Percentiles rank a stretch among this genome's conserved stretches.
Evolutionary conservation across 2,113 vertebrate genomes (phyloP).

Genomic region (Ceuthmochares aereus): DNA sequence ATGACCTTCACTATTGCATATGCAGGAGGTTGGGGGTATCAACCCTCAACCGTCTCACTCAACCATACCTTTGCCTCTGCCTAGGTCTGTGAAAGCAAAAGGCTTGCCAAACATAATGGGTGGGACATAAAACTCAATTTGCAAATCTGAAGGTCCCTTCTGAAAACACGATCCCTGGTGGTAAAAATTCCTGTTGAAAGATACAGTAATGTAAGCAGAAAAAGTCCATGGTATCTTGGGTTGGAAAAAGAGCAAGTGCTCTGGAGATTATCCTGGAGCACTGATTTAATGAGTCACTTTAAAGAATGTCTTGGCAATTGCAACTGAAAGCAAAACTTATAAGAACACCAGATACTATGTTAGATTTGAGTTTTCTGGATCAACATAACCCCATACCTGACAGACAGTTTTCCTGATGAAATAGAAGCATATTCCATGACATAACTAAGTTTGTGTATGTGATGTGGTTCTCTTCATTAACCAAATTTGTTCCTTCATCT

Average conservation of each 20-base stretch:
- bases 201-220: neutral
- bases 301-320: neutral
- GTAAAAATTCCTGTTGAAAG: neutral
- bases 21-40: neutral
- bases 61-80: neutral
- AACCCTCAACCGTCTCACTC: neutral
- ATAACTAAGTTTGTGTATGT: neutral
- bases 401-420: neutral
- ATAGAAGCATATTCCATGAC: neutral
- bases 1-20: neutral
- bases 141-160: neutral
- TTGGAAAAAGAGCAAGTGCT: neutral
- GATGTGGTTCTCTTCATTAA: conserved; percentile 13
- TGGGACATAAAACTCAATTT: neutral
- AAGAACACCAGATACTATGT: neutral
- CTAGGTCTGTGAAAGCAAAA: neutral
- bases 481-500: conserved; percentile 1
- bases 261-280: neutral
- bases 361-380: neutral
- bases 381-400: neutral
- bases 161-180: fast-evolving
- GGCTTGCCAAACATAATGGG: fast-evolving
- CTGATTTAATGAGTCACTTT: neutral
- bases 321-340: neutral
- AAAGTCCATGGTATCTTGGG: neutral